phyloP scores from a whole-genome alignment of 2,888 invertebrate genomes.

The Apeira syringaria region DNA sequence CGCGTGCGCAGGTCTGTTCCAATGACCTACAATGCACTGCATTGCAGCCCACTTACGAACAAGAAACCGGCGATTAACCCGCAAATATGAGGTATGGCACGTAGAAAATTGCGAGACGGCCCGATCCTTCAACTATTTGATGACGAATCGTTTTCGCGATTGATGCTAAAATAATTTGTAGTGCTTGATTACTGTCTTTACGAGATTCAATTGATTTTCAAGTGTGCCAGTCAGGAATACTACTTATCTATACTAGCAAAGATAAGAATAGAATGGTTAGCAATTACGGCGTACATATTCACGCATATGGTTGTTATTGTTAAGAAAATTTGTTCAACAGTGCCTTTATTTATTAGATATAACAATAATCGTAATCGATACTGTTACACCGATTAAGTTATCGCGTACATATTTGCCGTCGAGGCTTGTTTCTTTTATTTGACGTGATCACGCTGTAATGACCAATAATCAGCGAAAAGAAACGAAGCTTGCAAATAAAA shows the following conservation, averaged over 20 bases:
- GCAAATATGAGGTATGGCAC: conserved; percentile 56
- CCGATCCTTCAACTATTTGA: conserved; percentile 40
- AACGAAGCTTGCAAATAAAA: conserved; percentile 40
- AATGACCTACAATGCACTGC: conserved; percentile 64
- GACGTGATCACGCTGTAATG: conserved; percentile 31
- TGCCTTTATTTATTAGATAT: too few species aligned
- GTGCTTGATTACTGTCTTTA: conserved; percentile 6
- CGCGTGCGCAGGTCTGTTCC: conserved; percentile 58
- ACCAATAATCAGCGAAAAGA: conserved; percentile 37
- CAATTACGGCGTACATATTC: too few species aligned
- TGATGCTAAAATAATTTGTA: conserved; percentile 8
- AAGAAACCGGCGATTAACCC: conserved; percentile 59
- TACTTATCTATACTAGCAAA: too few species aligned
- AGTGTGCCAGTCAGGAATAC: conserved; percentile 5
- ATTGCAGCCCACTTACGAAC: conserved; percentile 61
- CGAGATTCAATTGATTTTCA: conserved; percentile 18
- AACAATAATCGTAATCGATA: too few species aligned
- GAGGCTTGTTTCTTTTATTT: conserved; percentile 24
- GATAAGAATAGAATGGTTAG: too few species aligned
- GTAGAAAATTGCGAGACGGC: conserved; percentile 50
- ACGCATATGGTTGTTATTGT: too few species aligned
- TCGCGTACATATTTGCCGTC: too few species aligned
- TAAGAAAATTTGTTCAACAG: too few species aligned
- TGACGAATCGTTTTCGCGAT: conserved; percentile 41
- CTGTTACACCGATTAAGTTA: too few species aligned